Percentiles rank a stretch among this genome's conserved stretches.
phyloP scores from a whole-genome alignment of 2,888 invertebrate species.

The Andrena minutula region DNA sequence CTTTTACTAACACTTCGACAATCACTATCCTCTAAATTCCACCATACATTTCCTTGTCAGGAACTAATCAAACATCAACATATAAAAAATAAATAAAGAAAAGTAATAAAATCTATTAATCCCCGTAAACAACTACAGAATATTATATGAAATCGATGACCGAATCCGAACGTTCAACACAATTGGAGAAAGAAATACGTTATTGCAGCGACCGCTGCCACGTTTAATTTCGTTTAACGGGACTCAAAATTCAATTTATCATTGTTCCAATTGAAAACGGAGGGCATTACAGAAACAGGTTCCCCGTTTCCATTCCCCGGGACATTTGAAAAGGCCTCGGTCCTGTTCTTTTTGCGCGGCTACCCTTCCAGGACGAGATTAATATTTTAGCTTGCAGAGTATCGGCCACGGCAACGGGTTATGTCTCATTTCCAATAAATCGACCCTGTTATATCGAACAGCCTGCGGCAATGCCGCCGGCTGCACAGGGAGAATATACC shows the following conservation, averaged over 20 bases:
- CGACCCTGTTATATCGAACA: slow-evolving; percentile 46
- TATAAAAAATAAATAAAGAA: no score
- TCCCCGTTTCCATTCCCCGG: neutral
- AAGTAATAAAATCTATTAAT: neutral
- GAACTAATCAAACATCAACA: neutral
- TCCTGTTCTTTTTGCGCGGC: neutral
- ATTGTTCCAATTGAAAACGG: slow-evolving; percentile 16
- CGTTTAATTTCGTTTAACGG: slow-evolving; percentile 19
- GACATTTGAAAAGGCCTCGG: neutral
- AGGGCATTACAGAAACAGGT: slow-evolving; percentile 18
- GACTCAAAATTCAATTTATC: slow-evolving; percentile 31
- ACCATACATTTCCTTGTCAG: neutral
- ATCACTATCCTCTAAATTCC: neutral
- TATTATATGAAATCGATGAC: neutral
- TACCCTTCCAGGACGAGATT: slow-evolving; percentile 30
- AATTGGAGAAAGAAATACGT: neutral
- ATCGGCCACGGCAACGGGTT: slow-evolving; percentile 39
- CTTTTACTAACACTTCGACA: neutral
- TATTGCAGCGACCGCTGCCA: neutral
- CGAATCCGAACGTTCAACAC: neutral
- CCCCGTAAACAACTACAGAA: neutral
- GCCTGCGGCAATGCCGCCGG: slow-evolving; percentile 30
- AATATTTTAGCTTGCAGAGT: slow-evolving; percentile 47
- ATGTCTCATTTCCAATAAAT: slow-evolving; percentile 56
- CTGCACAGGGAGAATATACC: slow-evolving; percentile 31